Conservation (phyloP, 2,888 invertebrate genomes). For the Sicus ferrugineus region DNA sequence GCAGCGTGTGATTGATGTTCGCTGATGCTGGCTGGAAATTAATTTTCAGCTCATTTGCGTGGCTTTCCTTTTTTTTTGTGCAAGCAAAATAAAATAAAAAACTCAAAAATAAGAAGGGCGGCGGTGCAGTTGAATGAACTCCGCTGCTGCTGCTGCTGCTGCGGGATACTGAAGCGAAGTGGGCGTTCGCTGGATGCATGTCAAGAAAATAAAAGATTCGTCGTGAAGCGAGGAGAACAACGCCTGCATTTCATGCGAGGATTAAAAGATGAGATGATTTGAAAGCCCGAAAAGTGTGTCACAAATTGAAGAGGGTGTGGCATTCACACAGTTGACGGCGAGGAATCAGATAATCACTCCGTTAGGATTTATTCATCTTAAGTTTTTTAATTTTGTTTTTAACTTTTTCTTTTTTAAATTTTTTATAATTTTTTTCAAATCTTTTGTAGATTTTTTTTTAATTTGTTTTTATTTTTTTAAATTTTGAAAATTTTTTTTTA, state of each 20-base stretch:
- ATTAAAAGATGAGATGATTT: neutral
- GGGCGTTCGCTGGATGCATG: neutral
- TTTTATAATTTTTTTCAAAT: slow-evolving; percentile 20
- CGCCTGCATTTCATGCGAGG: neutral
- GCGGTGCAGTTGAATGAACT: neutral
- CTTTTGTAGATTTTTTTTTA: slow-evolving; percentile 13
- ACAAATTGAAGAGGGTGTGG: neutral
- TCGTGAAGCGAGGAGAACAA: too few relatives aligned
- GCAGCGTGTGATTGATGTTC: slow-evolving; percentile 7
- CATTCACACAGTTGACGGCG: neutral
- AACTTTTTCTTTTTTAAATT: slow-evolving; percentile 11
- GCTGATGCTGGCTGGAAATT: slow-evolving; percentile 18
- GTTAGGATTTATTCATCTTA: too few relatives aligned
- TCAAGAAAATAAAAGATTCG: neutral
- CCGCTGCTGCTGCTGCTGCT: neutral
- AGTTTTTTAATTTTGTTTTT: too few relatives aligned
- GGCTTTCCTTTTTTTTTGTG: slow-evolving; percentile 19
- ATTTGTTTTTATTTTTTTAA: slow-evolving; percentile 20
- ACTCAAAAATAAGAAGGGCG: too few relatives aligned
- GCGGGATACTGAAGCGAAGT: neutral
- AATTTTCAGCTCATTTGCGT: slow-evolving; percentile 9
- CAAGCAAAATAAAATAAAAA: too few relatives aligned
- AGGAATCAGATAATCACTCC: too few relatives aligned
- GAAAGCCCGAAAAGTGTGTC: neutral
- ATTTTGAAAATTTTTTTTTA: slow-evolving; percentile 19